Percentiles rank a stretch among this genome's conserved stretches.
Evolutionary conservation across 2,113 vertebrate species (phyloP).

Genomic region (Hyla sarda): DNA sequence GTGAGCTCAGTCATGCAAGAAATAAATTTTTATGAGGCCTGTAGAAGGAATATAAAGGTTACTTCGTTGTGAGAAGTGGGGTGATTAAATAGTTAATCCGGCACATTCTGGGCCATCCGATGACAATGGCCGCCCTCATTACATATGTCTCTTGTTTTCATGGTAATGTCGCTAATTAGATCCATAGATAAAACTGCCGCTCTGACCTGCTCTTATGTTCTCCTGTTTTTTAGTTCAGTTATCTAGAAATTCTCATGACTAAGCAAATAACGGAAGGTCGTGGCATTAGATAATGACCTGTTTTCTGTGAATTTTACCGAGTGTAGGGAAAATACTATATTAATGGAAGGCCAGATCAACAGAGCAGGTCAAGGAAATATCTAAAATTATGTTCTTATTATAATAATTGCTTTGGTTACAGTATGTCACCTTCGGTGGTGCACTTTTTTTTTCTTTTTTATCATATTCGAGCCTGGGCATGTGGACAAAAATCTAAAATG

Average conservation of each 20-base stretch:
- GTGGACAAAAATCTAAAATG: not conserved
- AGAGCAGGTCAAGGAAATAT: slow-evolving; percentile 16
- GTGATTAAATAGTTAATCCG: not conserved
- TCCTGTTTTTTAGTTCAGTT: not conserved
- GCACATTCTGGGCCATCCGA: not conserved
- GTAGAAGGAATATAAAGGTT: slow-evolving; percentile 28
- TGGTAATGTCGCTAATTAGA: slow-evolving; percentile 10
- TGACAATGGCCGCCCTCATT: not conserved
- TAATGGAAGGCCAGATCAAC: slow-evolving; percentile 32
- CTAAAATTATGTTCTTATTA: slow-evolving; percentile 36
- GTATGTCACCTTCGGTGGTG: slow-evolving; percentile 15
- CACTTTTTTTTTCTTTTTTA: not conserved
- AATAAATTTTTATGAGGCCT: slow-evolving; percentile 49
- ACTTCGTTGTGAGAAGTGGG: not conserved
- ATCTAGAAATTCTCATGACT: slow-evolving; percentile 43
- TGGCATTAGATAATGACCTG: slow-evolving; percentile 38
- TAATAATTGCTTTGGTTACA: slow-evolving; percentile 32
- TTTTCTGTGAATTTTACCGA: slow-evolving; percentile 7
- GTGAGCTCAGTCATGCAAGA: slow-evolving; percentile 21
- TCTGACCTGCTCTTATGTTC: slow-evolving; percentile 22
- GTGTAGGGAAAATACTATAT: slow-evolving; percentile 19
- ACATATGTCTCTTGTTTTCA: not conserved
- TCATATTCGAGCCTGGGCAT: not conserved
- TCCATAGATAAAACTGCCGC: not conserved
- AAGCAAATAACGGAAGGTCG: slow-evolving; percentile 10